phyloP scores from a whole-genome alignment of 2,797 vertebrate species.

The Argya squamiceps region DNA sequence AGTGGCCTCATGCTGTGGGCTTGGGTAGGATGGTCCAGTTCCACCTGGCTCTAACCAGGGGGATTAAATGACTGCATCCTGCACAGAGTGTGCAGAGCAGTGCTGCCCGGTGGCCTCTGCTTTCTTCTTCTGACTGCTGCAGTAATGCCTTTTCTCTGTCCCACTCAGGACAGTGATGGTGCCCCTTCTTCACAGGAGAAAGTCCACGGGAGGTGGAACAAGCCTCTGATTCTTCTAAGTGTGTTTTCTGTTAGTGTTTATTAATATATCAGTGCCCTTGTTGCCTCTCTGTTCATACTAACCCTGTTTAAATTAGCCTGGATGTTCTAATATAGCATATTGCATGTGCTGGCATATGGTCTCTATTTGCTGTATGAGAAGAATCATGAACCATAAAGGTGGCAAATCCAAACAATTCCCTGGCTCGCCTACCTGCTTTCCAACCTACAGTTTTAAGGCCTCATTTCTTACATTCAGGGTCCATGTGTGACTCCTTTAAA shows the following conservation, averaged over 20 bases:
- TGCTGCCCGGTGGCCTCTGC: background rate
- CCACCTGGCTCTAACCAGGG: background rate
- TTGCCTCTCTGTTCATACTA: background rate
- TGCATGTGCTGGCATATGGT: background rate
- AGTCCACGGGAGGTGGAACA: background rate
- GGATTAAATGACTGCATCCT: background rate
- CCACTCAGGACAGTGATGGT: background rate
- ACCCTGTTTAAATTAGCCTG: background rate
- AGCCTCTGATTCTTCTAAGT: background rate
- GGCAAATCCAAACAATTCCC: background rate
- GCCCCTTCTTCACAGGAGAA: fast-evolving
- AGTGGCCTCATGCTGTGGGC: background rate
- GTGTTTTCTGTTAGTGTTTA: background rate
- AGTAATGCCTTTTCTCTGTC: background rate
- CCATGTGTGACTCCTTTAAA: background rate
- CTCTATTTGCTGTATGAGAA: background rate
- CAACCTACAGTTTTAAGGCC: background rate
- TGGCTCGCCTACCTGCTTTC: background rate
- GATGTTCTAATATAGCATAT: background rate
- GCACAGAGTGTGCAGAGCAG: fast-evolving
- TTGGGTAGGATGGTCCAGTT: background rate
- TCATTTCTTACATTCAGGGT: background rate
- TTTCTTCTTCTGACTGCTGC: background rate
- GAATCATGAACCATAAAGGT: background rate
- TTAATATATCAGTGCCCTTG: background rate